These are phyloP conservation scores for Myripristis jacobus DNA, from an alignment of 2,797 vertebrate species.

Conservation along the genomic window DNA sequence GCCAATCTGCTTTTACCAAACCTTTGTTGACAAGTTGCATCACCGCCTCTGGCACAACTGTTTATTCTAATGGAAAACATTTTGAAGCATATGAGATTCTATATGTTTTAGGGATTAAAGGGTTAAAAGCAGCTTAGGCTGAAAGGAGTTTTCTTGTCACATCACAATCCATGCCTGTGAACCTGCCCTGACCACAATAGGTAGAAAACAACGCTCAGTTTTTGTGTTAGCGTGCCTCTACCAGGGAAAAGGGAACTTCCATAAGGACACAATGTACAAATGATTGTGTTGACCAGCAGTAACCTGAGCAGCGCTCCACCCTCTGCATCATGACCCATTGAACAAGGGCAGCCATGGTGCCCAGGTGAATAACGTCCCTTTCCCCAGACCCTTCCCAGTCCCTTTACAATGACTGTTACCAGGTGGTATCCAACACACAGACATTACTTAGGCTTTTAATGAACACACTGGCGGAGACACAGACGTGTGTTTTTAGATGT, in stretches of 20 bases:
- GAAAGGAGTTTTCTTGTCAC: no score
- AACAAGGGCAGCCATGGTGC: conserved; percentile 3
- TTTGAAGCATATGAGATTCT: no score
- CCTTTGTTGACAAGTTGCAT: no score
- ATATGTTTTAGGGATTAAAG: no score
- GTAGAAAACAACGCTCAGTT: not conserved
- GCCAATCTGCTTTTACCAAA: no score
- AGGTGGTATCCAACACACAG: conserved; percentile 65
- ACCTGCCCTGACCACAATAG: not conserved
- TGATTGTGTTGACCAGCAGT: conserved; percentile 31
- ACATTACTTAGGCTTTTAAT: conserved; percentile 38
- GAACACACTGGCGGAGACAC: conserved; percentile 45
- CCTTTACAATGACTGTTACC: conserved; percentile 49
- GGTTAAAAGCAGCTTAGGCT: no score
- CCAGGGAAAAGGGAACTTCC: not conserved
- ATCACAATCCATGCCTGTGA: no score
- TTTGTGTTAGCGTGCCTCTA: not conserved
- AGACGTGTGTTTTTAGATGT: conserved; percentile 52
- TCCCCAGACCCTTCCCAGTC: conserved; percentile 41
- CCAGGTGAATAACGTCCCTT: conserved; percentile 47
- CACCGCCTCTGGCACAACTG: no score
- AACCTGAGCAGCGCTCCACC: conserved; percentile 42
- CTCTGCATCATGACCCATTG: conserved; percentile 28
- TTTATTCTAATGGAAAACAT: no score
- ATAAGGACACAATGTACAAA: conserved; percentile 20